Conservation (phyloP, 2,113 vertebrate species). For the Eublepharis macularius region DNA sequence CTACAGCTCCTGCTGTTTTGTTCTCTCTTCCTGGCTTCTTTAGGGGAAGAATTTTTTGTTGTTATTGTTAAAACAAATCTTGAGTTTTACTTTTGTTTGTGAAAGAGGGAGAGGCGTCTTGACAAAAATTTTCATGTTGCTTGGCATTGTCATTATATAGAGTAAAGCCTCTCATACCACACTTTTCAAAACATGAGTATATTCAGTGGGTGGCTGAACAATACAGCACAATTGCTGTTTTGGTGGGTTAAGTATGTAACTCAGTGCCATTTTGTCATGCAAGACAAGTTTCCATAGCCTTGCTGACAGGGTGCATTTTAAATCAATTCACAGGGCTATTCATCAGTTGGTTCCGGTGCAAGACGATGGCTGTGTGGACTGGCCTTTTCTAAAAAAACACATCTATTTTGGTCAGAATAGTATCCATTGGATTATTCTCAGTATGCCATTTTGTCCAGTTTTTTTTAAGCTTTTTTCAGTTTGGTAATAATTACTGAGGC, state of each 20-base stretch:
- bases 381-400: too few relatives aligned
- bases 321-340: background rate
- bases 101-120: background rate
- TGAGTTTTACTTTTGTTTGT: too few relatives aligned
- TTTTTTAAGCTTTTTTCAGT: background rate
- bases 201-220: background rate
- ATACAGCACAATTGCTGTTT: background rate
- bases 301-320: background rate
- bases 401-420: background rate
- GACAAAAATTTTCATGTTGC: background rate
- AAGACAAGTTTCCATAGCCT: background rate
- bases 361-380: background rate
- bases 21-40: background rate
- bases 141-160: background rate
- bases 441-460: background rate
- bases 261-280: background rate
- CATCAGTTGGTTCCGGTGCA: background rate
- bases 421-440: background rate
- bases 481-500: accelerated
- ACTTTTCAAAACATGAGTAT: background rate
- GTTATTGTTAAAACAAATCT: too few relatives aligned
- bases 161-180: background rate
- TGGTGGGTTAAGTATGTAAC: background rate
- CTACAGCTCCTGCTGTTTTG: background rate
- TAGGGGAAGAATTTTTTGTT: background rate